Conservation (phyloP, 1,140 invertebrate genomes). For the Nephila pilipes region DNA sequence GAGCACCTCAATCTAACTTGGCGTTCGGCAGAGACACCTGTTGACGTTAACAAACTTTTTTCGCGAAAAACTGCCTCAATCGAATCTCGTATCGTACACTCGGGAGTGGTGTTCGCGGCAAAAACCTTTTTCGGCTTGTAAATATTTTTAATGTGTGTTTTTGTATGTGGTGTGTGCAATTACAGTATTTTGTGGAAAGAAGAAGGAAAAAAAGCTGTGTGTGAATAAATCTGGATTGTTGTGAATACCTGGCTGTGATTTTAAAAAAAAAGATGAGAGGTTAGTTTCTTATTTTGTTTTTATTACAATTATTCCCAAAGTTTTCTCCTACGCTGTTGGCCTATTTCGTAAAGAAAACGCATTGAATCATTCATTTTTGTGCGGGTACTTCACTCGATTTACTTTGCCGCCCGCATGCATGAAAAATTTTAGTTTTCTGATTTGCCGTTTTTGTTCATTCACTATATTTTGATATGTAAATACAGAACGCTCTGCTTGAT, state of each 20-base stretch:
- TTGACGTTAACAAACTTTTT: constrained; percentile 49
- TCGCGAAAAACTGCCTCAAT: neutral
- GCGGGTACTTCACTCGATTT: constrained; percentile 28
- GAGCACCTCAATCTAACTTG: neutral
- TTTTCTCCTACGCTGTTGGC: constrained; percentile 34
- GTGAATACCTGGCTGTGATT: constrained; percentile 4
- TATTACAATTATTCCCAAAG: neutral
- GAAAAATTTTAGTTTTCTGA: neutral
- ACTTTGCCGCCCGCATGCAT: neutral
- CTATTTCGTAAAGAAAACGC: constrained; percentile 11
- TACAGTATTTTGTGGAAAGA: too few species aligned
- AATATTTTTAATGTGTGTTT: neutral
- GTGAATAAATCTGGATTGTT: constrained; percentile 8
- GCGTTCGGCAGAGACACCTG: constrained; percentile 9
- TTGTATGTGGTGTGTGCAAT: neutral
- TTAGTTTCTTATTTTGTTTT: constrained; percentile 3
- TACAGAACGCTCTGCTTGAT: neutral
- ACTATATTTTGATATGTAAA: neutral
- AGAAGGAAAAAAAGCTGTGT: too few species aligned
- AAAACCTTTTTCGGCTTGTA: constrained; percentile 7
- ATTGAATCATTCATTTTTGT: constrained; percentile 1
- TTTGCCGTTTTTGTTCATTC: neutral
- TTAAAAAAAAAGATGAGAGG: neutral
- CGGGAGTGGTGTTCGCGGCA: neutral
- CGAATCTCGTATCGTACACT: constrained; percentile 19